Evolutionary conservation across 1,140 invertebrate species (phyloP), one percentile per base, ranked within the genome.

Genomic region (Dreissena polymorpha): DNA sequence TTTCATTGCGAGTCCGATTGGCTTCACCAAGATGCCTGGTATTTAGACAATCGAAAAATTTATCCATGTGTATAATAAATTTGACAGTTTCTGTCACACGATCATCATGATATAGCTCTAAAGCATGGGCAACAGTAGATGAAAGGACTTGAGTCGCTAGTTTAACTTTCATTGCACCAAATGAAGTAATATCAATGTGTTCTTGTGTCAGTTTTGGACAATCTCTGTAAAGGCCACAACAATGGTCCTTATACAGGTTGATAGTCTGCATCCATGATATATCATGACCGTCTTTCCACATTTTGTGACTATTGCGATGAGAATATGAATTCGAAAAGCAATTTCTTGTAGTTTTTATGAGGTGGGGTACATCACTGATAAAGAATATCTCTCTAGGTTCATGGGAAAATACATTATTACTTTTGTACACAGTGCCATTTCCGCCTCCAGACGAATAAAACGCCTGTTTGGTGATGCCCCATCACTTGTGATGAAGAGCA

Each of bases 21-120:
- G 63, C 27, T 27, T 64, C 64, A n/a, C 3, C 21, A 0, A 78
- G n/a, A 69, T 53, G 13, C 39, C 81, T 2, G 0, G 18, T 51
- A 78, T 83, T 83, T 13, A 83, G 21, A 83, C 73, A 79, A 69
- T 83, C 81, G 68, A 83, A 83, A 53, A 79, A 83, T 18, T 60
- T 75, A 39, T 83, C 51, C 60, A 83, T 76, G 49, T 83, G 68
- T 53, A 27, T 5, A 49, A 83, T 78, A 49, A 83, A 83, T 25
- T 7, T 69, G 6, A 83, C 63, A 5, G 81, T 83, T 77, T 83
- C 81, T 68, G 74, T 50, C 39, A 51, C 29, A 12, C 10, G 21
- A n/a, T 67, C 13, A 10, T 10, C 14, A 5, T 67, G 21, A 8
- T 12, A 5, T 23, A n/a, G 0, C 21, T 83, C 60, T 16, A 83